phyloP scores from a whole-genome alignment of 1,140 invertebrate genomes.

The Zaprionus ornatus region DNA sequence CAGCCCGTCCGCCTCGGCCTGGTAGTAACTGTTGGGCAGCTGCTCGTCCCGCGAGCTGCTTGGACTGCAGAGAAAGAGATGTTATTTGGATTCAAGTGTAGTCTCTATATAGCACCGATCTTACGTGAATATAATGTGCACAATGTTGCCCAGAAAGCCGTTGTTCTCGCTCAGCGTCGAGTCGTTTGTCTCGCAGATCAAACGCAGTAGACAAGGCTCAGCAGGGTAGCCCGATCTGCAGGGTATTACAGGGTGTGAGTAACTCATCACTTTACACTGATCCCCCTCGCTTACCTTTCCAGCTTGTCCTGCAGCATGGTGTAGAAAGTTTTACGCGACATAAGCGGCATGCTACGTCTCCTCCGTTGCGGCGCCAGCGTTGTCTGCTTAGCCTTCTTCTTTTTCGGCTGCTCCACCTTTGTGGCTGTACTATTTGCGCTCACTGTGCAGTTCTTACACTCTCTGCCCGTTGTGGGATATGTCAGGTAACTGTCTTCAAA shows the following conservation, averaged over 20 bases:
- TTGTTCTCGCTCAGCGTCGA: constrained; percentile 69
- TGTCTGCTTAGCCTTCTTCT: not conserved
- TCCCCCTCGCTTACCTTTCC: constrained; percentile 40
- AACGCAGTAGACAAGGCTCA: constrained; percentile 64
- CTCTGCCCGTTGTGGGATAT: constrained; percentile 51
- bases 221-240: constrained; percentile 61
- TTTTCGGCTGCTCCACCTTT: not conserved
- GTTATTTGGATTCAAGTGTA: not conserved
- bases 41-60: constrained; percentile 85
- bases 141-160: constrained; percentile 70
- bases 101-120: not conserved
- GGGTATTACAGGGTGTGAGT: not conserved
- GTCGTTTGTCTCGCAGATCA: constrained; percentile 76
- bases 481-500: constrained; percentile 61
- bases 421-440: constrained; percentile 12
- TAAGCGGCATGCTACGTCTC: constrained; percentile 45
- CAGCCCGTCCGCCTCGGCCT: constrained; percentile 84
- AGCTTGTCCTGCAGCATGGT: constrained; percentile 67
- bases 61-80: constrained; percentile 79
- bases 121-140: constrained; percentile 74
- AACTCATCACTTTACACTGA: not conserved
- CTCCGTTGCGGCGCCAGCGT: constrained; percentile 7
- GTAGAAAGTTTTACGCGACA: constrained; percentile 67
- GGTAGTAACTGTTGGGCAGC: constrained; percentile 85
- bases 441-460: constrained; percentile 51